phyloP scores from a whole-genome alignment of 1,140 invertebrate species.

The Saxidomus purpurata region DNA sequence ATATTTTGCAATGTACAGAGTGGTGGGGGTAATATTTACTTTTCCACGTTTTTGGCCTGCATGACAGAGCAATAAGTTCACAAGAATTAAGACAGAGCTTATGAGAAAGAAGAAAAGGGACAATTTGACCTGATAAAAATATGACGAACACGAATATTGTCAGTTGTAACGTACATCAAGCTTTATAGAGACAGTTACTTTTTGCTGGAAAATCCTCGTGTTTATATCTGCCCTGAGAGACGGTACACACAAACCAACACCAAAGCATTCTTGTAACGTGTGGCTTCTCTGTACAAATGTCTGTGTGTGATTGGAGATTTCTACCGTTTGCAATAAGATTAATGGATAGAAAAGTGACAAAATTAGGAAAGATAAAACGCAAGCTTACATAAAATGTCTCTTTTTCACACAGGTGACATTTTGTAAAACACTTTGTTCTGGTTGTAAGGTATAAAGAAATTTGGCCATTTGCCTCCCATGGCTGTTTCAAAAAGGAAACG shows the following conservation, averaged over 20 bases:
- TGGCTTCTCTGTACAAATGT: background rate
- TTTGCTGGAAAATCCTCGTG: slow-evolving; percentile 13
- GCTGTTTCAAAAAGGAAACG: background rate
- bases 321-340: slow-evolving; percentile 23
- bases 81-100: background rate
- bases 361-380: slow-evolving; percentile 26
- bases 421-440: background rate
- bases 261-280: slow-evolving; percentile 32
- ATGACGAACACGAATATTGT: background rate
- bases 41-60: too few relatives aligned
- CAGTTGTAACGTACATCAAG: background rate
- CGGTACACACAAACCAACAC: background rate
- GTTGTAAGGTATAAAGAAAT: background rate
- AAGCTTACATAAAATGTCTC: background rate
- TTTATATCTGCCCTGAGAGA: background rate
- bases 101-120: background rate
- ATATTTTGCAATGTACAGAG: too few relatives aligned
- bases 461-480: too few relatives aligned
- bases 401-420: background rate
- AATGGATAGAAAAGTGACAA: slow-evolving; percentile 49
- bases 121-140: background rate
- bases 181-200: background rate
- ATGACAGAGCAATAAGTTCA: background rate
- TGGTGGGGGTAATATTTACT: too few relatives aligned
- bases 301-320: slow-evolving; percentile 24